Evolutionary conservation across 2,113 vertebrate genomes (phyloP), one percentile per base, ranked within the genome.

Genomic region (Pollachius pollachius): DNA sequence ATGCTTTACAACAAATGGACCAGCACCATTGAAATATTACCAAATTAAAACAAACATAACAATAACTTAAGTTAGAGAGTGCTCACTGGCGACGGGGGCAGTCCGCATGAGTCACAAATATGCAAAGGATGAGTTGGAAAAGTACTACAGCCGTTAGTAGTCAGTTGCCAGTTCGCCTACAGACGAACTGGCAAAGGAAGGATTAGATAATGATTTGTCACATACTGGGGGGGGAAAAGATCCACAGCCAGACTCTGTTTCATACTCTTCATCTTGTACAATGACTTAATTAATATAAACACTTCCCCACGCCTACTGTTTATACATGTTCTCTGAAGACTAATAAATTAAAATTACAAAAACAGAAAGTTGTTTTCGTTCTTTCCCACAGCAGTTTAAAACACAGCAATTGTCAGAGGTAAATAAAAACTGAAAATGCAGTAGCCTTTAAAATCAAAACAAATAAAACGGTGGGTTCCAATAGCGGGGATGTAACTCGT

Each of bases 321-420:
- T 66, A 17, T 34, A 62, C 78, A 76, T 62, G 60, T 75, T 71
- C 66, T 25, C 75, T 62, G 72, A 71, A 73, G 74, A 80, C 82
- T 78, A 89, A 90, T 90, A 89, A 90, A 78, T 15, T 56, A 56
- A 56, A 57, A 57, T 17, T 16, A 57, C 2, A 68, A 56, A 68
- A 71, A 83, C 67, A 64, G 52, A 75, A 75, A 15, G 67, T 18
- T 69, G 62, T 48, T 21, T 64, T 70, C 58, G 62, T 58, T 80
- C 67, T 62, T 79, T 81, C 72, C 81, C 73, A 86, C 83, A 82
- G 79, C 75, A 85, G 87, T 79, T 83, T 72, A 65, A 78, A 64
- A 81, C 79, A 73, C 79, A 73, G 60, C 68, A 76, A 80, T 80
- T 27, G 62, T 63, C 73, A 62, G 70, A 63, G 68, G 52, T 48